phyloP scores from a whole-genome alignment of 2,113 vertebrate genomes.

The Pangasianodon gigas region DNA sequence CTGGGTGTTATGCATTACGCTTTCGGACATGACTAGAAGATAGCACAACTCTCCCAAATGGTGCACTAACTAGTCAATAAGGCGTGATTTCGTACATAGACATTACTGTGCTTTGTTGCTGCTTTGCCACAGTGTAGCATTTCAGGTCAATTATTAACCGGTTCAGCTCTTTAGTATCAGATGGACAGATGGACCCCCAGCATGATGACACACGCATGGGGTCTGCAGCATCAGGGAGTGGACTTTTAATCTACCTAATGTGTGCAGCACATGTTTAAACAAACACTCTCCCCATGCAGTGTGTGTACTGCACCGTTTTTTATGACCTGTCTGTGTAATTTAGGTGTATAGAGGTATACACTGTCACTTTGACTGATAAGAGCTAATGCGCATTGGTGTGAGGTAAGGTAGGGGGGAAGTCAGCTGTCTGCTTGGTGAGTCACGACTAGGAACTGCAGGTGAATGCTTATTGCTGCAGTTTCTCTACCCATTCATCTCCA shows the following conservation, averaged over 20 bases:
- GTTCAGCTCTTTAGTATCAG: neutral
- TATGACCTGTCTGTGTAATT: neutral
- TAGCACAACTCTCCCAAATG: neutral
- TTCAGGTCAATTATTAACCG: neutral
- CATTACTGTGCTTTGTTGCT: neutral
- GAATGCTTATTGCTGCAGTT: slow-evolving; percentile 20
- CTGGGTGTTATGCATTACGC: neutral
- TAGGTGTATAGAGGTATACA: neutral
- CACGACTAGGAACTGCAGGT: slow-evolving; percentile 38
- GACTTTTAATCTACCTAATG: slow-evolving; percentile 32
- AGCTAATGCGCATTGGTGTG: slow-evolving; percentile 46
- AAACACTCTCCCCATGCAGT: neutral
- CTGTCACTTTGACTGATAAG: neutral
- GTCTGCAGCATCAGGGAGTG: slow-evolving; percentile 31
- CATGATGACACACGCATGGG: slow-evolving; percentile 42
- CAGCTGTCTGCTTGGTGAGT: slow-evolving; percentile 27
- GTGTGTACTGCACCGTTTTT: slow-evolving; percentile 3
- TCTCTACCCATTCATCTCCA: neutral
- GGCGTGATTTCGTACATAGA: neutral
- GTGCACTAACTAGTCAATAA: neutral
- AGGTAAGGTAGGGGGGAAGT: slow-evolving; percentile 5
- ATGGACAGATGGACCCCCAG: slow-evolving; percentile 51
- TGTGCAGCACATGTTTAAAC: slow-evolving; percentile 27
- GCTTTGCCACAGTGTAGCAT: neutral
- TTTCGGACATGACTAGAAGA: neutral